phyloP scores from a whole-genome alignment of 2,888 invertebrate genomes.

The Cryptus viduatorius region DNA sequence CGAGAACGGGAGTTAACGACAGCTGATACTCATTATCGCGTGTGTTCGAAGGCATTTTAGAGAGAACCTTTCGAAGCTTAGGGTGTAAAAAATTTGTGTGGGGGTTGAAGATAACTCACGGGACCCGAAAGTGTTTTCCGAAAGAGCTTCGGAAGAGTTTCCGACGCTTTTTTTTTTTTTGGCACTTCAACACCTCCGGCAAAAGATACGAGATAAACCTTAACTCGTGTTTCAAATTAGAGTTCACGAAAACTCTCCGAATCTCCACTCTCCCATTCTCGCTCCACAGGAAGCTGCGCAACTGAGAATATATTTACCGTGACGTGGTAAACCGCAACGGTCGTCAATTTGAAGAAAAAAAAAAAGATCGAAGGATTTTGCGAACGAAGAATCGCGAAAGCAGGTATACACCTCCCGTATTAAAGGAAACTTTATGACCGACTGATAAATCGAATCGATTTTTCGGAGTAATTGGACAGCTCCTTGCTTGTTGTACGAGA shows the following conservation, averaged over 20 bases:
- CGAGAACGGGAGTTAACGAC: slow-evolving; percentile 53
- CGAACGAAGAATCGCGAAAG: neutral
- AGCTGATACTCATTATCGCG: slow-evolving; percentile 71
- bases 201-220: slow-evolving; percentile 9
- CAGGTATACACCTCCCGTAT: neutral
- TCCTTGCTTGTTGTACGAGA: slow-evolving; percentile 4
- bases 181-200: slow-evolving; percentile 27
- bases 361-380: neutral
- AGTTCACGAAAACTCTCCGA: neutral
- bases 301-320: slow-evolving; percentile 12
- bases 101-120: slow-evolving; percentile 25
- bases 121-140: slow-evolving; percentile 36
- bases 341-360: neutral
- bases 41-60: slow-evolving; percentile 59
- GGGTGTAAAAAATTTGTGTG: slow-evolving; percentile 5
- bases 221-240: slow-evolving; percentile 32
- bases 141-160: neutral
- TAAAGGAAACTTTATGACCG: slow-evolving; percentile 34
- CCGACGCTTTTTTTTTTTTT: neutral
- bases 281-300: neutral
- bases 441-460: slow-evolving; percentile 57
- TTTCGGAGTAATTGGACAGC: slow-evolving; percentile 8
- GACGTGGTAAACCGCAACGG: slow-evolving; percentile 21
- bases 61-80: slow-evolving; percentile 17
- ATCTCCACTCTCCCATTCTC: neutral